phyloP scores from a whole-genome alignment of 2,797 vertebrate species.

The Erithacus rubecula region DNA sequence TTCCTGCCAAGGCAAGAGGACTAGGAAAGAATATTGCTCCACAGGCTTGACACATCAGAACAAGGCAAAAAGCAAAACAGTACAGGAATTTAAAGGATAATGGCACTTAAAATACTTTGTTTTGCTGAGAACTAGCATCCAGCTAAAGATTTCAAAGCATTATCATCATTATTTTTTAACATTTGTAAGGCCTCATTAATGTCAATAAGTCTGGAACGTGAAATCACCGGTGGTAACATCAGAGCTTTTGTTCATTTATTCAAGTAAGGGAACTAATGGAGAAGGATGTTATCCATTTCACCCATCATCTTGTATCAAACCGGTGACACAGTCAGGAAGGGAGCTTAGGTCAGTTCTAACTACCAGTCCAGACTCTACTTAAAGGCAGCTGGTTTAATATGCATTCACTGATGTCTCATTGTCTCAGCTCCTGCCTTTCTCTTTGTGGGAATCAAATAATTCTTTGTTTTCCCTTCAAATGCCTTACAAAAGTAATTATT shows the following conservation, averaged over 20 bases:
- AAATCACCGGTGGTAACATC: background rate
- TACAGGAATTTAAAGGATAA: background rate
- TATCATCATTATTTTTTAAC: background rate
- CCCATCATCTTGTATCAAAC: background rate
- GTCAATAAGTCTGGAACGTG: background rate
- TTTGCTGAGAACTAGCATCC: background rate
- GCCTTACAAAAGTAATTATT: background rate
- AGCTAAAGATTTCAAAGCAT: background rate
- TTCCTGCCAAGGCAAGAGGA: background rate
- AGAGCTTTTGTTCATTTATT: background rate
- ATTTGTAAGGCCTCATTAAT: background rate
- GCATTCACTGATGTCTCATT: background rate
- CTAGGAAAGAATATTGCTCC: background rate
- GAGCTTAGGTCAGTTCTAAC: background rate
- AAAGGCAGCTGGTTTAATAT: background rate
- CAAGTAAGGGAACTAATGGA: background rate
- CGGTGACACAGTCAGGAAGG: background rate
- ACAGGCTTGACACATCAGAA: background rate
- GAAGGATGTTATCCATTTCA: background rate
- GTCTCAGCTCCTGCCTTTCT: background rate
- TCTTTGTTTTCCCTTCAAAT: background rate
- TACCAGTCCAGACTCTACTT: background rate
- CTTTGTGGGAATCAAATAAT: background rate
- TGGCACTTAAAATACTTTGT: background rate
- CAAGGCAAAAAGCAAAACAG: background rate